These are phyloP conservation scores for Bubalus kerabau DNA, from an alignment of 2,113 vertebrate genomes.

Conservation along the genomic window DNA sequence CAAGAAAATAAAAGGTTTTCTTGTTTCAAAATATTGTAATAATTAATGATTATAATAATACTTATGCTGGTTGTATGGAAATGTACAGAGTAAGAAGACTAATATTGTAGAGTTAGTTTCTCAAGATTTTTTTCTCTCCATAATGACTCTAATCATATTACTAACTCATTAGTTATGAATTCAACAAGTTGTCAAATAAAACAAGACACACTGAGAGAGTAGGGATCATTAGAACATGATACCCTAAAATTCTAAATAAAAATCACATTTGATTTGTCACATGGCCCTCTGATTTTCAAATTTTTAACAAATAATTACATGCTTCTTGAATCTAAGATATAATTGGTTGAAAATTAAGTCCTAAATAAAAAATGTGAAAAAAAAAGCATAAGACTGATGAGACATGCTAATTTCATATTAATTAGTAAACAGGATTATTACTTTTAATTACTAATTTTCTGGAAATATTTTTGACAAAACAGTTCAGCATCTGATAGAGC, in stretches of 20 bases:
- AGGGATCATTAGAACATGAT: not conserved
- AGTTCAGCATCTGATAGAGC: not conserved
- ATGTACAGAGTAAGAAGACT: not conserved
- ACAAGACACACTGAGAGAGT: not conserved
- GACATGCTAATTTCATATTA: not conserved
- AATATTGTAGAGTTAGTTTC: not conserved
- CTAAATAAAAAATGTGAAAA: not conserved
- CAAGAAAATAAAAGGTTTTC: not conserved
- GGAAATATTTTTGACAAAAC: conserved; percentile 7
- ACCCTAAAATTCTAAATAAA: conserved; percentile 1
- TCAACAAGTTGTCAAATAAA: not conserved
- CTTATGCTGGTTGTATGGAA: not conserved
- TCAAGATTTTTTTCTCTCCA: not conserved
- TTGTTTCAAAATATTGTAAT: not conserved
- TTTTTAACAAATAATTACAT: not conserved
- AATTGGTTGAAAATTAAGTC: not conserved
- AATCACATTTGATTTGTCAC: not conserved
- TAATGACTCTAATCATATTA: not conserved
- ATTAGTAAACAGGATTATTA: not conserved
- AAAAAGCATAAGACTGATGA: not conserved
- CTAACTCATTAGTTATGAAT: not conserved
- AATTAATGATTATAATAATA: not conserved
- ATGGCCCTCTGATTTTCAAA: not conserved
- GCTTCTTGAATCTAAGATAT: not conserved
- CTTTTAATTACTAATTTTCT: conserved; percentile 23